Evolutionary conservation across 2,888 invertebrate genomes (phyloP).

Genomic region (Drosophila nr. perissopoda): DNA sequence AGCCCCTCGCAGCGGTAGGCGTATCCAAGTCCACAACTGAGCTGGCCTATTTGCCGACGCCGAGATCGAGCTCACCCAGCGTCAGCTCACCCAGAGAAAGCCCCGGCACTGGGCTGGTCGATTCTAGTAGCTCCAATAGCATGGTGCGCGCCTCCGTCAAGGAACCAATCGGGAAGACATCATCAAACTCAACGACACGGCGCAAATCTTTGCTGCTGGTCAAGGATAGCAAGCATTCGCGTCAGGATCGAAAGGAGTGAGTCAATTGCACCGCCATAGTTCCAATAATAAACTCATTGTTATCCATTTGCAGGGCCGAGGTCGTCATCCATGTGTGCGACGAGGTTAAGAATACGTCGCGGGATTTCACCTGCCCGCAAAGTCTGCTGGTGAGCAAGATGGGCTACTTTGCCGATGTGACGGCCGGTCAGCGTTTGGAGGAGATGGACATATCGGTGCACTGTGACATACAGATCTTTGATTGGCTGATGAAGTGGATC

Average conservation of each 20-base stretch:
- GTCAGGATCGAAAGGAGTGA: conserved; percentile 68
- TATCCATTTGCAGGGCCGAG: conserved; percentile 87
- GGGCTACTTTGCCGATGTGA: conserved; percentile 97
- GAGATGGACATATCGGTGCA: conserved; percentile 99
- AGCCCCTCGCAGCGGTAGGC: background rate
- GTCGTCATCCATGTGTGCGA: conserved; percentile 98
- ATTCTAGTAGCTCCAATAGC: conserved; percentile 33
- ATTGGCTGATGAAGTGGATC: conserved; percentile 99
- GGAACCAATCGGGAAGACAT: conserved; percentile 46
- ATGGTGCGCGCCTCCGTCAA: conserved; percentile 67
- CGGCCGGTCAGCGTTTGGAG: conserved; percentile 91
- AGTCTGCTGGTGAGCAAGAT: conserved; percentile 94
- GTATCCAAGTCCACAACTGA: conserved; percentile 43
- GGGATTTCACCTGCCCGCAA: conserved; percentile 95
- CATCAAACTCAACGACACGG: conserved; percentile 16
- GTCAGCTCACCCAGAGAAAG: conserved; percentile 35
- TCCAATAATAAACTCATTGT: background rate
- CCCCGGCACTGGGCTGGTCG: background rate
- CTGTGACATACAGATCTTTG: conserved; percentile 97
- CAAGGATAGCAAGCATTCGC: conserved; percentile 63
- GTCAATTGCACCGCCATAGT: conserved; percentile 11
- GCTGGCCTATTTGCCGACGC: conserved; percentile 9
- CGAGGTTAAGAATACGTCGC: conserved; percentile 94
- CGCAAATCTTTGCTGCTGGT: conserved; percentile 67
- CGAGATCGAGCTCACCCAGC: conserved; percentile 31